A percentile compares a stretch with the other conserved stretches of the same genome.
Evolutionary conservation across 2,888 invertebrate species (phyloP).

Genomic region (Drosophila picticornis): DNA sequence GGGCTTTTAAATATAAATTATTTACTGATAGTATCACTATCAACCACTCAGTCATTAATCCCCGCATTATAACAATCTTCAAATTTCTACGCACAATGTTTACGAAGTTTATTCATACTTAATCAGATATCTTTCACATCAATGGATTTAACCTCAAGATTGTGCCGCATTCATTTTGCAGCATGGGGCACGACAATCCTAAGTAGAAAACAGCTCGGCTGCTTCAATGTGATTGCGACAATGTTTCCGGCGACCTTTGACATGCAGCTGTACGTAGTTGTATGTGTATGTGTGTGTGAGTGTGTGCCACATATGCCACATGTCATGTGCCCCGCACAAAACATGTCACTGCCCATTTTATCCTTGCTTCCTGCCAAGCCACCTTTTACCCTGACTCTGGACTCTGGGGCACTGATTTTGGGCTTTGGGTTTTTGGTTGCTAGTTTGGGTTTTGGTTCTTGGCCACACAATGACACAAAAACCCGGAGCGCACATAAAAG

Average conservation of each 20-base stretch:
- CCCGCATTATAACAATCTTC: neutral
- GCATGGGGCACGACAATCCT: conserved; percentile 40
- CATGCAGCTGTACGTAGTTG: conserved; percentile 63
- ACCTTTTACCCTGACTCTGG: conserved; percentile 52
- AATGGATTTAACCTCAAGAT: conserved; percentile 45
- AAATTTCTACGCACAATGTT: conserved; percentile 14
- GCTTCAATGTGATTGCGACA: conserved; percentile 21
- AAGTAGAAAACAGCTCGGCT: conserved; percentile 13
- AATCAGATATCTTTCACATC: conserved; percentile 38
- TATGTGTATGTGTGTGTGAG: conserved; percentile 12
- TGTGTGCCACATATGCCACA: conserved; percentile 63
- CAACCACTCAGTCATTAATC: neutral
- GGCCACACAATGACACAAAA: conserved; percentile 76
- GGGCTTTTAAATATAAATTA: neutral
- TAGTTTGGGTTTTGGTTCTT: conserved; percentile 30
- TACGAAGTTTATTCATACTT: conserved; percentile 7
- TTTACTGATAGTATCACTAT: neutral
- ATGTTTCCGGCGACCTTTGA: conserved; percentile 62
- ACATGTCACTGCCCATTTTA: conserved; percentile 75
- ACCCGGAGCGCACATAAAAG: conserved; percentile 73
- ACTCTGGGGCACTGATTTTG: conserved; percentile 25
- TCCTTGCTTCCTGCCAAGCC: conserved; percentile 72
- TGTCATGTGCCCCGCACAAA: conserved; percentile 73
- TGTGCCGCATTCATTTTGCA: conserved; percentile 43
- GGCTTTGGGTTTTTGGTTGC: conserved; percentile 27